Evolutionary conservation across 2,888 invertebrate genomes (phyloP).

Genomic region (Plagodis dolabraria): DNA sequence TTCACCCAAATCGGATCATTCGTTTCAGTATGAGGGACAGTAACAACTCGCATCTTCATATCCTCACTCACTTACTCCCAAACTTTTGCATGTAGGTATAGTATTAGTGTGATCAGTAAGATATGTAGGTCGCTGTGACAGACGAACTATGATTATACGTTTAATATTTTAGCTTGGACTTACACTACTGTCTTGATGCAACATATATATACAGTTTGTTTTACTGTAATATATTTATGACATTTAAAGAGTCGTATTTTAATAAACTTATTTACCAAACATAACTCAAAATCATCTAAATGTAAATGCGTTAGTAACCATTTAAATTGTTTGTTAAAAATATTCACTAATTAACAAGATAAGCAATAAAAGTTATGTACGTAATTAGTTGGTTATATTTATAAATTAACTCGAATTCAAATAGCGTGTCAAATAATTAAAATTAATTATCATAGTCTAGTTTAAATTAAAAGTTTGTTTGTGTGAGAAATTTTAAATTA

Average conservation of each 20-base stretch:
- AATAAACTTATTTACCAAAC: slow-evolving; percentile 3
- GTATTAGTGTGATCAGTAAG: no score
- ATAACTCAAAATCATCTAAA: slow-evolving; percentile 34
- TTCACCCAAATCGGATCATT: no score
- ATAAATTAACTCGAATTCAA: slow-evolving; percentile 49
- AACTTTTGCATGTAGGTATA: no score
- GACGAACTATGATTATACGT: no score
- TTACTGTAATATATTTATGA: neutral
- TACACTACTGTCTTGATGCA: no score
- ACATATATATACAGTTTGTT: neutral
- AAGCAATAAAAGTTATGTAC: slow-evolving; percentile 57
- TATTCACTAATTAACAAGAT: slow-evolving; percentile 55
- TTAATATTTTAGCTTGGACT: no score
- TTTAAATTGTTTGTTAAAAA: slow-evolving; percentile 58
- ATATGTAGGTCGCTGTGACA: no score
- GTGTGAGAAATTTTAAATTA: slow-evolving; percentile 34
- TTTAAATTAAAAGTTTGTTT: slow-evolving; percentile 27
- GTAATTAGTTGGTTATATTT: slow-evolving; percentile 56
- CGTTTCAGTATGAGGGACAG: no score
- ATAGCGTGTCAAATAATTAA: slow-evolving; percentile 55
- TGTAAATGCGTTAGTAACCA: slow-evolving; percentile 43
- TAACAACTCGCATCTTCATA: no score
- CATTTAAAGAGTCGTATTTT: neutral
- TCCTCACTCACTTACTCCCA: no score
- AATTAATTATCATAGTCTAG: slow-evolving; percentile 51